Evolutionary conservation across 2,888 invertebrate genomes (phyloP).

Genomic region (Gnatocerus cornutus): DNA sequence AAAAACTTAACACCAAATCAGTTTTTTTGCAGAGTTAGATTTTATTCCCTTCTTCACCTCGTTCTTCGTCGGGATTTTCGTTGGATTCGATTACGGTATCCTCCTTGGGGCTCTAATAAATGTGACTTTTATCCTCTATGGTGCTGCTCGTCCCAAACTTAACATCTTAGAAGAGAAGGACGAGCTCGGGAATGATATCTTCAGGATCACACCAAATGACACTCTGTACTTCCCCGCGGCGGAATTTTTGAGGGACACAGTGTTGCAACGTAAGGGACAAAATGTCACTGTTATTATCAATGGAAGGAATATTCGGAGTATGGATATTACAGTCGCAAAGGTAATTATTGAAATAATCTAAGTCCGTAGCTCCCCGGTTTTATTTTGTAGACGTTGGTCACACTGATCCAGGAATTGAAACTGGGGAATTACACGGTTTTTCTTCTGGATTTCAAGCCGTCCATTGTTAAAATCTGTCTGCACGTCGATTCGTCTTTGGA

Average conservation of each 20-base stretch:
- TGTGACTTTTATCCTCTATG: conserved; percentile 73
- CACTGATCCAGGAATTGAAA: conserved; percentile 8
- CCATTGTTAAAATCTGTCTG: conserved; percentile 24
- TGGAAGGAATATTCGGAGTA: conserved; percentile 74
- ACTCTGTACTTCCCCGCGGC: conserved; percentile 86
- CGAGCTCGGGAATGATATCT: conserved; percentile 59
- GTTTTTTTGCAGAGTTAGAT: conserved; percentile 74
- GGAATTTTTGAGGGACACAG: conserved; percentile 77
- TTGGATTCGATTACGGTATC: conserved; percentile 67
- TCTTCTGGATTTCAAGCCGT: conserved; percentile 35
- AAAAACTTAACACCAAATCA: too few species aligned
- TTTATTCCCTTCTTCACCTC: conserved; percentile 75
- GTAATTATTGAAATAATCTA: conserved; percentile 64
- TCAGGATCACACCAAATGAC: conserved; percentile 79
- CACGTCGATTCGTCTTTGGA: conserved; percentile 16
- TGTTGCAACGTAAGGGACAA: conserved; percentile 65
- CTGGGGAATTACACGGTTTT: conserved; percentile 21
- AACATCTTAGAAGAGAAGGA: conserved; percentile 61
- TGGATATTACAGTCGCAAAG: conserved; percentile 78
- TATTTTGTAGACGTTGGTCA: neutral
- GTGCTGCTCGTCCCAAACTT: conserved; percentile 72
- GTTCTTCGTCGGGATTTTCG: conserved; percentile 74
- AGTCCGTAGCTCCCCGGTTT: neutral
- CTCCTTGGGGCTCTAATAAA: conserved; percentile 75
- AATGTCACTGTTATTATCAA: conserved; percentile 68